These are phyloP conservation scores for Channa maculata DNA, from an alignment of 2,113 vertebrate genomes.

Conservation along the genomic window DNA sequence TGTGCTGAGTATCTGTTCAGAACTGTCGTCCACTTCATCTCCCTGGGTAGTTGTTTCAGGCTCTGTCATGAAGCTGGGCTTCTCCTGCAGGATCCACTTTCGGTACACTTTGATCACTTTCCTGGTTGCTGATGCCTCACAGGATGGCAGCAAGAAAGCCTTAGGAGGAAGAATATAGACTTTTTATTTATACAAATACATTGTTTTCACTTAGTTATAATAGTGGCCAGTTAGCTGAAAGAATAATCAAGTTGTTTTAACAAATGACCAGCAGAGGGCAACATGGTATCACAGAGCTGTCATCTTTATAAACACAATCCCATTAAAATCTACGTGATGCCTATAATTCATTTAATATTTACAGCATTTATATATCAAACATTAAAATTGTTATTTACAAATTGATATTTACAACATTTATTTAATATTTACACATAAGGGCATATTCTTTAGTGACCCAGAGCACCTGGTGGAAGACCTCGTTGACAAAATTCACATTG, in stretches of 20 bases:
- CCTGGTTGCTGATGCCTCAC: slow-evolving; percentile 90
- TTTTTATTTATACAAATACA: not conserved
- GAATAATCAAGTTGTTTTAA: not conserved
- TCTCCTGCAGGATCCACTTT: slow-evolving; percentile 95
- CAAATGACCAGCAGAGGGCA: slow-evolving; percentile 74
- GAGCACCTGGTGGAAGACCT: slow-evolving; percentile 95
- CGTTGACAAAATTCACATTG: slow-evolving; percentile 97
- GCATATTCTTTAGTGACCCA: not conserved
- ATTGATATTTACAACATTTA: too few relatives aligned
- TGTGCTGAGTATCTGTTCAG: slow-evolving; percentile 68
- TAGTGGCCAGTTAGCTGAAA: not conserved
- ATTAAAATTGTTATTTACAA: too few relatives aligned
- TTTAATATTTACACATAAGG: not conserved
- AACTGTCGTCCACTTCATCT: slow-evolving; percentile 81
- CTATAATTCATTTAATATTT: not conserved
- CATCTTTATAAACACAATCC: not conserved
- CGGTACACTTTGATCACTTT: slow-evolving; percentile 97
- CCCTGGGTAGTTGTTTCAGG: slow-evolving; percentile 84
- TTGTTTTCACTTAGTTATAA: too few relatives aligned
- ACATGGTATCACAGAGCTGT: slow-evolving; percentile 27
- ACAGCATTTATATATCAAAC: not conserved
- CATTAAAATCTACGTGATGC: too few relatives aligned
- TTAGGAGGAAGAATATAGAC: slow-evolving; percentile 50
- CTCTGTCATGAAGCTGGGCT: slow-evolving; percentile 94
- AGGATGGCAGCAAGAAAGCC: slow-evolving; percentile 96